Base-by-base conservation (phyloP, 2,113 vertebrate genomes). In the Globicephala melas region DNA sequence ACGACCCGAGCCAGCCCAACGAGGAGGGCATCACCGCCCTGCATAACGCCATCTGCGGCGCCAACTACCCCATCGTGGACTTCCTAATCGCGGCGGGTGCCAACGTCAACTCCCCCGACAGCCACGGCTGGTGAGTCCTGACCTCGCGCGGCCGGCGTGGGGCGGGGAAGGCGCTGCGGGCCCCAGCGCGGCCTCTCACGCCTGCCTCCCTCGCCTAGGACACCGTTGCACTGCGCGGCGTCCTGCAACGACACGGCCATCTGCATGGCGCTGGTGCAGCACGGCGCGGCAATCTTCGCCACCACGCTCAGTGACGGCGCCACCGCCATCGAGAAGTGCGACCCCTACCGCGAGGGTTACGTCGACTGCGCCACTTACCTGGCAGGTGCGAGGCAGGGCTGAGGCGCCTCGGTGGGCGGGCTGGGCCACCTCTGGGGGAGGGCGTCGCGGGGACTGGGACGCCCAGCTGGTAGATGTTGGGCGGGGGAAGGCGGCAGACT, bases 1-100 rank as follows among this genome's bases (percentile, higher is more conserved):
- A 96, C 11, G 99, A 99, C 89, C 99, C 99, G 0, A 99, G 99
- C 97, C 99, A 99, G 89, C 98, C 99, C 1, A 99, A 99, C 1
- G 99, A 99, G 11, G 99, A 99, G 97, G 99, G 99, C 89, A 99
- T 99, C 98, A 99, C 99, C 0, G 99, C 99, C 0, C 99, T 99
- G 79, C 99, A 99, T 98, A 99, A 99, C 2, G 99, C 99, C 83
- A 99, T 99, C 98, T 99, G 99, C 3, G 99, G 99, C 0, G 99
- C 99, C 23, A 99, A 99, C 96, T 99, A 99, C 60, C 79, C 98
- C 8, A 98, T 99, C 3, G 99, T 99, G 23, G 99, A 99, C 90
- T 99, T 99, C 95, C 99, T 99, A 50, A 99, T 99, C 67, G 98
- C 98, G 14, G 98, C 98, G 0, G 99, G 99, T 0, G 99, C 99